Evolutionary conservation across 2,113 vertebrate species (phyloP).

Genomic region (Clarias gariepinus): DNA sequence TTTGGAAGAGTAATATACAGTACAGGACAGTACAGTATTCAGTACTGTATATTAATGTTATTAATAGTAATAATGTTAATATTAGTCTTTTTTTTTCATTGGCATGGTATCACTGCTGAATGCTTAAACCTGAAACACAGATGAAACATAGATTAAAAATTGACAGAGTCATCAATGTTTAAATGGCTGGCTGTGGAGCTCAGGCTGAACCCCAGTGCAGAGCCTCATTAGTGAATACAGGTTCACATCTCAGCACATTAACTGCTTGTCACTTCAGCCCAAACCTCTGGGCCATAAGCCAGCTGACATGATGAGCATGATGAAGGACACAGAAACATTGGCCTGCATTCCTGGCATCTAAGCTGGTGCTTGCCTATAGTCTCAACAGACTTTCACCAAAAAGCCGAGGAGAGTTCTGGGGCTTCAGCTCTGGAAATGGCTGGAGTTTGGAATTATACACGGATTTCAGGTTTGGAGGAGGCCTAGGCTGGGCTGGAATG

Average conservation of each 20-base stretch:
- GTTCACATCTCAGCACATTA: slow-evolving; percentile 36
- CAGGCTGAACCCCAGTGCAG: slow-evolving; percentile 3
- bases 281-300: slow-evolving; percentile 64
- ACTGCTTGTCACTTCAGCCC: slow-evolving; percentile 12
- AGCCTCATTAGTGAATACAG: slow-evolving; percentile 29
- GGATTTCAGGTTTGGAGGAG: not conserved
- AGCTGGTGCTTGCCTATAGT: not conserved
- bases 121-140: not conserved
- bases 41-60: not conserved
- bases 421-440: not conserved
- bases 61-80: no score
- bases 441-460: not conserved
- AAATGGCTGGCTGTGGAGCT: slow-evolving; percentile 5
- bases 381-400: not conserved
- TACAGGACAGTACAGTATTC: not conserved
- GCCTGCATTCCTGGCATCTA: slow-evolving; percentile 55
- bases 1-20: not conserved
- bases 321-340: slow-evolving; percentile 66
- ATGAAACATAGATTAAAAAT: slow-evolving; percentile 13
- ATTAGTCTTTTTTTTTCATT: not conserved
- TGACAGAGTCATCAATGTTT: slow-evolving; percentile 17
- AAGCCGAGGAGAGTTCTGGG: not conserved
- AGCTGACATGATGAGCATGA: slow-evolving; percentile 61
- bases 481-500: no score
- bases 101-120: not conserved